Percentiles rank a stretch among this genome's conserved stretches.
phyloP scores from a whole-genome alignment of 2,888 invertebrate genomes.

The Himalopsyche tibetana region DNA sequence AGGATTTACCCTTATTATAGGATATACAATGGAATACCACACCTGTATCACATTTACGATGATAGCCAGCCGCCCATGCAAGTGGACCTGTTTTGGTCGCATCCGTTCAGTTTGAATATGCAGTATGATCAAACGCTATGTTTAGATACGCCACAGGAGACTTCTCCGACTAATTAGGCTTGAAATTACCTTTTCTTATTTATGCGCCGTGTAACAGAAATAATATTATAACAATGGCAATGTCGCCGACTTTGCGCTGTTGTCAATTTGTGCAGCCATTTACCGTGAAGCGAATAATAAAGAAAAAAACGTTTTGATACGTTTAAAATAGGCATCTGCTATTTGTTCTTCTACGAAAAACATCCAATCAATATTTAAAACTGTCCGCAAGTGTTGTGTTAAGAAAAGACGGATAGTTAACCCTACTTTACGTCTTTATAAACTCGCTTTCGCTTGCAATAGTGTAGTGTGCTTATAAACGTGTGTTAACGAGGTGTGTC shows the following conservation, averaged over 20 bases:
- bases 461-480: no score
- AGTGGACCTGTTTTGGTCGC: background rate
- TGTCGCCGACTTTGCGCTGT: constrained; percentile 5
- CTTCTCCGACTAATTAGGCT: constrained; percentile 9
- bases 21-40: background rate
- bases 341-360: no score
- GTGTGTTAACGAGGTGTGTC: no score
- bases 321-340: no score
- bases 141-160: constrained; percentile 13
- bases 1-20: no score
- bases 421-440: no score
- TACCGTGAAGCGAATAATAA: background rate
- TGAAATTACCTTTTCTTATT: constrained; percentile 24
- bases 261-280: background rate
- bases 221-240: background rate
- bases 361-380: no score
- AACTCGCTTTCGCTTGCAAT: no score
- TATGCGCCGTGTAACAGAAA: background rate
- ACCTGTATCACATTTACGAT: background rate
- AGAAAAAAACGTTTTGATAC: no score
- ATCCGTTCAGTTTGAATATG: background rate
- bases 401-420: no score
- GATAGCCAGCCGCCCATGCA: background rate
- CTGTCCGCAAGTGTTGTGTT: no score
- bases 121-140: background rate